Conservation (phyloP, 1,140 invertebrate genomes). For the Drosophila oshimai region DNA sequence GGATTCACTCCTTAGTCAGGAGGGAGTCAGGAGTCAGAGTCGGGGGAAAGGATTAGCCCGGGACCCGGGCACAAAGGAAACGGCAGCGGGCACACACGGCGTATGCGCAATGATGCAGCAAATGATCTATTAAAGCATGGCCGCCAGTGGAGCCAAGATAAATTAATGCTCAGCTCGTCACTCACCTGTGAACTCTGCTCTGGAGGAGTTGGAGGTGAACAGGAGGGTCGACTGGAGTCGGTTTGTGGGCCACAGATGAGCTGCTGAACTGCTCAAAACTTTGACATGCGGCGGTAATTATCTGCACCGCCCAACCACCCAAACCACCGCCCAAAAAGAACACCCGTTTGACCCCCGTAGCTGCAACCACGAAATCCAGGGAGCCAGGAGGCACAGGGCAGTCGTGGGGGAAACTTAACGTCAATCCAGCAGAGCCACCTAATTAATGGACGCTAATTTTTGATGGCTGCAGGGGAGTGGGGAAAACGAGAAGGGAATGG, state of each 20-base stretch:
- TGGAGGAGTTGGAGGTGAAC: too few species aligned
- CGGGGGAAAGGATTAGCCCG: constrained; percentile 64
- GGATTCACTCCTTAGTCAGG: neutral
- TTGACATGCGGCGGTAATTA: constrained; percentile 61
- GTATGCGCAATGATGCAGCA: constrained; percentile 73
- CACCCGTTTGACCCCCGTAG: constrained; percentile 15
- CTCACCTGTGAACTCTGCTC: constrained; percentile 14
- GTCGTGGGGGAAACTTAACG: constrained; percentile 48
- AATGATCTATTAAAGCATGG: constrained; percentile 64
- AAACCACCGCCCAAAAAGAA: too few species aligned
- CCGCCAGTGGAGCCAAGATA: constrained; percentile 8
- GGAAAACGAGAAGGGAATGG: neutral
- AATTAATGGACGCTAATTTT: constrained; percentile 76
- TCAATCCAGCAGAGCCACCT: constrained; percentile 64
- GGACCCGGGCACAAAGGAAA: neutral
- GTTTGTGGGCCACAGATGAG: neutral
- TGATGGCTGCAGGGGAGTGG: constrained; percentile 41
- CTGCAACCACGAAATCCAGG: neutral
- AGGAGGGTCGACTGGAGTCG: neutral
- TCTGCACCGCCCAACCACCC: constrained; percentile 7
- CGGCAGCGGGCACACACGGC: constrained; percentile 17
- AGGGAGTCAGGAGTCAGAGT: neutral
- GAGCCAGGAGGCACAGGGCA: neutral
- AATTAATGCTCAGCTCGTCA: constrained; percentile 24
- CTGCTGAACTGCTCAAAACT: constrained; percentile 34